phyloP scores from a whole-genome alignment of 2,113 vertebrate genomes.

The Passer domesticus region DNA sequence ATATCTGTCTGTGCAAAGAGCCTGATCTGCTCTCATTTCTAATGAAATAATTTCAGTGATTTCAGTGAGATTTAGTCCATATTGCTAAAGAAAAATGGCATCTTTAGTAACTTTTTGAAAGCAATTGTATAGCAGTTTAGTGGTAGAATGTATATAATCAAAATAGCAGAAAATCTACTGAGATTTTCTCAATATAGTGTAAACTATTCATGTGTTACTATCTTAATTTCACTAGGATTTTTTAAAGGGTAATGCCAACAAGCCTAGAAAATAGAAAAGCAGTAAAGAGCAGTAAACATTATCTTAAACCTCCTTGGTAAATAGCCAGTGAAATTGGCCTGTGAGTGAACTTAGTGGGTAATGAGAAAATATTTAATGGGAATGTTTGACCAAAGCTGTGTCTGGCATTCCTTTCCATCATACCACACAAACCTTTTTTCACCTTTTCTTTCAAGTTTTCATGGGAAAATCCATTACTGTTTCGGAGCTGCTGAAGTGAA shows the following conservation, averaged over 20 bases:
- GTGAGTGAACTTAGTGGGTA: constrained; percentile 61
- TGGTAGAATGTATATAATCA: not conserved
- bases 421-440: constrained; percentile 56
- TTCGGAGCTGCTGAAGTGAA: constrained; percentile 35
- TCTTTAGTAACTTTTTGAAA: not conserved
- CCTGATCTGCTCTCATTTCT: not conserved
- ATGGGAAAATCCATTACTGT: constrained; percentile 43
- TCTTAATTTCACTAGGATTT: not conserved
- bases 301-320: constrained; percentile 53
- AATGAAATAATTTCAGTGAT: not conserved
- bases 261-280: constrained; percentile 27
- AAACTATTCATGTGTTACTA: not conserved
- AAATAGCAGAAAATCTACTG: not conserved
- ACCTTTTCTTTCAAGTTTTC: constrained; percentile 65
- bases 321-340: constrained; percentile 61
- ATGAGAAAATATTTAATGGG: constrained; percentile 60
- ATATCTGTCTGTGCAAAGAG: not conserved
- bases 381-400: constrained; percentile 63
- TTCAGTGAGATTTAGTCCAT: not conserved
- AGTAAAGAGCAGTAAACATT: constrained; percentile 20
- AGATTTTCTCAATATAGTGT: not conserved
- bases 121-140: not conserved
- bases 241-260: not conserved
- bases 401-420: constrained; percentile 67
- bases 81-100: not conserved